Base-by-base conservation (phyloP, 2,113 vertebrate species). In the Strix uralensis region DNA sequence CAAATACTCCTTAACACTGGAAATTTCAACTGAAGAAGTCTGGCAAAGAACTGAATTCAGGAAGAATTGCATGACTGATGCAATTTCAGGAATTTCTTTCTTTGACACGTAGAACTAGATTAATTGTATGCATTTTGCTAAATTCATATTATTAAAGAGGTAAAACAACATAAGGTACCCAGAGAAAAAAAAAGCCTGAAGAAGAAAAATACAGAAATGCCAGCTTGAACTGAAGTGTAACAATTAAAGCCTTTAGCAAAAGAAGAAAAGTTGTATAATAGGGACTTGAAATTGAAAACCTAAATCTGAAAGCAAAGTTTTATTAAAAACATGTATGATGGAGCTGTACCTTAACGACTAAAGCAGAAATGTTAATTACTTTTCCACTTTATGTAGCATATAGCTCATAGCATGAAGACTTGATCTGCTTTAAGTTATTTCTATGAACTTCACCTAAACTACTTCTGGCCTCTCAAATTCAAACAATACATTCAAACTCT, bases 161-260 rank as follows among this genome's bases (percentile, higher is more conserved):
- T 27, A 26, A 79, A 69, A 40, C 88, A 44, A 13, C 27, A 14
- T 36, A 54, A 86, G 58, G 49, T 30, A 82, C 7, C 34, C 61
- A 70, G n/a, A 84, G 57, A 91, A 92, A 82, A 91, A 91, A 91
- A 82, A 91, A 62, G 38, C 74, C 81, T 40, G 74, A 52, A 96
- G 78, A 70, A 91, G n/a, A 82, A 75, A 92, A 75, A 63, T 21
- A 95, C 2, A 23, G 91, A 77, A 94, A 86, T 5, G 20, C 46
- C 59, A 88, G 29, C 74, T 44, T 73, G 69, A 96, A 90, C 51
- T 62, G 15, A 73, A 83, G n/a, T 59, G 26, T 46, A 90, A 88
- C 70, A 94, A 95, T 69, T 69, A 80, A 82, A 96, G 78, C 84
- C 89, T 80, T 75, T 21, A 95, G 92, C 83, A 94, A 52, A 82